Conservation (phyloP, 2,113 vertebrate species). For the Pelusios castaneus region DNA sequence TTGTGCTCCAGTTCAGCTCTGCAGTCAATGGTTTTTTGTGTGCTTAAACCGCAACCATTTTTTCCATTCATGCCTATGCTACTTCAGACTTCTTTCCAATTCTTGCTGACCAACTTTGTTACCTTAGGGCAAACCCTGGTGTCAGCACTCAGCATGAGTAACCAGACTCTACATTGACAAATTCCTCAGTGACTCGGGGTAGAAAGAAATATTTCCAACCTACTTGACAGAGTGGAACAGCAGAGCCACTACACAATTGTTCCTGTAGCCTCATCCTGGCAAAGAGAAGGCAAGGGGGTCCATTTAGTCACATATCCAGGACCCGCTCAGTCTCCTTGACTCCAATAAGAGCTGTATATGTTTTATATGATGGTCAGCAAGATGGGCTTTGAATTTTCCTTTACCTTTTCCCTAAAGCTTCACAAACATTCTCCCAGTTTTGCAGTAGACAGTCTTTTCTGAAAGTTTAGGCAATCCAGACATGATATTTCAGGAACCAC, state of each 20-base stretch:
- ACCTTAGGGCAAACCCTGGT: neutral
- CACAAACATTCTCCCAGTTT: neutral
- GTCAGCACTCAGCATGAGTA: neutral
- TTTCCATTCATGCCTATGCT: neutral
- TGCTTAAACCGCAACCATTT: neutral
- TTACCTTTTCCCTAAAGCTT: neutral
- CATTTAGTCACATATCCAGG: neutral
- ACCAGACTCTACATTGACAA: neutral
- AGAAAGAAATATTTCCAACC: neutral
- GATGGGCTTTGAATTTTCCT: neutral
- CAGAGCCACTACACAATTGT: neutral
- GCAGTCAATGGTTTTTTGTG: neutral
- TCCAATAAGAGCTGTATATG: neutral
- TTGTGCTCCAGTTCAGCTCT: too few species aligned
- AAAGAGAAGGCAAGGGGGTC: neutral
- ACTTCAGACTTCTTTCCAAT: neutral
- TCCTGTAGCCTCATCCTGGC: neutral
- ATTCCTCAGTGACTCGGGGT: neutral
- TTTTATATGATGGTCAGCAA: neutral
- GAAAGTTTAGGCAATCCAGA: neutral
- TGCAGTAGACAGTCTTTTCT: neutral
- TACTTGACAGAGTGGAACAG: neutral
- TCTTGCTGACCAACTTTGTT: neutral
- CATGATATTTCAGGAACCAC: neutral
- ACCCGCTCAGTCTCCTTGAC: neutral